Percentiles rank a stretch among this genome's conserved stretches.
Conservation (phyloP, 2,797 vertebrate species). For the Mormyrops attenuatus region DNA sequence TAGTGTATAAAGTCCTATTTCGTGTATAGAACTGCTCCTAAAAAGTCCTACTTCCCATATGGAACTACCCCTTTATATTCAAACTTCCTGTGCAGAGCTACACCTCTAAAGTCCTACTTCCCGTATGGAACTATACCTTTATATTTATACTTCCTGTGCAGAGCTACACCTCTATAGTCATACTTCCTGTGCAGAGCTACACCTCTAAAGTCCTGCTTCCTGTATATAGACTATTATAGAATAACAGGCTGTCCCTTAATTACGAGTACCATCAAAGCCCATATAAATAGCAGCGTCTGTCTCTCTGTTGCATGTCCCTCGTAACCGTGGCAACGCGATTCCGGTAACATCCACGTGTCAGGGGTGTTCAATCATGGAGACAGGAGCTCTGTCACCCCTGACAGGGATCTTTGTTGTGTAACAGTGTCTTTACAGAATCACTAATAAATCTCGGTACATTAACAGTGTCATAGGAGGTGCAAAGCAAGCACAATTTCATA, state of each 20-base stretch:
- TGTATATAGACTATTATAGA: background rate
- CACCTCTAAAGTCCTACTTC: background rate
- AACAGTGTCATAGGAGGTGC: conserved; percentile 7
- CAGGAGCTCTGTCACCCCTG: background rate
- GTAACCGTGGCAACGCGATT: background rate
- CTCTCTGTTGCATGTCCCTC: background rate
- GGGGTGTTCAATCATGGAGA: background rate
- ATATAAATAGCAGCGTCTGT: background rate
- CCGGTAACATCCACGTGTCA: background rate
- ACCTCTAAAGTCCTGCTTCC: background rate
- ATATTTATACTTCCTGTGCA: too few relatives aligned
- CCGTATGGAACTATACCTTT: background rate
- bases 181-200: background rate
- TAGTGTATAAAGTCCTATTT: background rate
- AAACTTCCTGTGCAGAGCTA: background rate
- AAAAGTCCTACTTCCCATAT: background rate
- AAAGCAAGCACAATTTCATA: conserved; percentile 20
- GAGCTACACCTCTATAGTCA: background rate
- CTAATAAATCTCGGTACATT: conserved; percentile 15
- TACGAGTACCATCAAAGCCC: background rate
- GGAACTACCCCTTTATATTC: background rate
- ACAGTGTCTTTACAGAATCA: background rate
- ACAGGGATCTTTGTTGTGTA: background rate
- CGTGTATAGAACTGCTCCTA: background rate
- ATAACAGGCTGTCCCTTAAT: background rate